These are phyloP conservation scores for Crocodylus rhombifer DNA, from an alignment of 2,797 vertebrate species.

Conservation along the genomic window DNA sequence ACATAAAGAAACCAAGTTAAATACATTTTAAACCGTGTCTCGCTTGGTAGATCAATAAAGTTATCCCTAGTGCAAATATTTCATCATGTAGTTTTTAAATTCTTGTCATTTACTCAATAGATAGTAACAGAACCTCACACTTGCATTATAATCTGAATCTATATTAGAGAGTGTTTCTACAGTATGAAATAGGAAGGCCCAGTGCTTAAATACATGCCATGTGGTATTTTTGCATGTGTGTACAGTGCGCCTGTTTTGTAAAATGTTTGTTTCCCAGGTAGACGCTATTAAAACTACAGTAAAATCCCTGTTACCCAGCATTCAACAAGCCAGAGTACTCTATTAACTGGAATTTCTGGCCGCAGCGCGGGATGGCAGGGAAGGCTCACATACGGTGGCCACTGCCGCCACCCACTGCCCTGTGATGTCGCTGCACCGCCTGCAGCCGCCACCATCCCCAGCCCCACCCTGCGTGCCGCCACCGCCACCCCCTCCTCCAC, in stretches of 20 bases:
- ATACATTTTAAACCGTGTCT: slow-evolving; percentile 5
- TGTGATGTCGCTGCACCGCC: no score
- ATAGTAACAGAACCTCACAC: not conserved
- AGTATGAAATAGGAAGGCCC: not conserved
- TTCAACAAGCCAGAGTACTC: no score
- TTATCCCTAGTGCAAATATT: not conserved
- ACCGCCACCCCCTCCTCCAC: no score
- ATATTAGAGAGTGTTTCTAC: fast-evolving
- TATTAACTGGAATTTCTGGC: no score
- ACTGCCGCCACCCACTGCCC: no score
- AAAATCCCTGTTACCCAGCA: no score
- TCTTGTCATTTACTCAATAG: not conserved
- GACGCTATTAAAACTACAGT: not conserved
- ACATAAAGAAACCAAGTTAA: not conserved
- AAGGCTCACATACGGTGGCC: no score
- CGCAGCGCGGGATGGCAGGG: no score
- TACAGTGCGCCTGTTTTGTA: not conserved
- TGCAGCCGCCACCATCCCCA: no score
- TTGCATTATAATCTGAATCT: not conserved
- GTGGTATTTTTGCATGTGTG: not conserved
- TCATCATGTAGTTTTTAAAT: slow-evolving; percentile 2
- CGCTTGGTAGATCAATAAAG: slow-evolving; percentile 23
- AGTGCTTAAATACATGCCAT: not conserved
- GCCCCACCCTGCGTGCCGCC: no score
- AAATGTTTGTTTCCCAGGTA: not conserved